Evolutionary conservation across 2,113 vertebrate species (phyloP), one percentile per base, ranked within the genome.

Genomic region (Tachuris rubrigastra): DNA sequence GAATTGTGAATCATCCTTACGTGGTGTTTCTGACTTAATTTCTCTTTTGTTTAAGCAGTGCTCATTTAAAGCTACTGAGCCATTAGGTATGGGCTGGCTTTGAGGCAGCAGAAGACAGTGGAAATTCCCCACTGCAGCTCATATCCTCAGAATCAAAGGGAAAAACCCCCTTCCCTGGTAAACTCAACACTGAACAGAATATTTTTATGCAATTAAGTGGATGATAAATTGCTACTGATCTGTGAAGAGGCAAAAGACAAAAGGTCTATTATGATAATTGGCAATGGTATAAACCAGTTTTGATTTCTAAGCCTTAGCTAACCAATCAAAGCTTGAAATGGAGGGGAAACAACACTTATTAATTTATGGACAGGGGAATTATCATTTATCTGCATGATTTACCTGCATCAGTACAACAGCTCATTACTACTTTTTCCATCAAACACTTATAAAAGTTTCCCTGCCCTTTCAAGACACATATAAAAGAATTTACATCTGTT

Each of bases 151-250:
- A 68, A 93, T 95, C 79, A 74, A 88, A 93, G 78, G 46, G 8
- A 88, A 84, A 65, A 67, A 37, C 35, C 33, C 90, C 20, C 68
- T 74, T 39, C 21, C 80, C 30, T 46, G 23, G 8, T 50, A 74
- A 86, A 79, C 49, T 56, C 52, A 15, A 35, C 19, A 60, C 65
- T 25, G 35, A 93, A 50, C 47, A 63, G 59, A 41, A 25, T 41
- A 80, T 53, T 79, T 19, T 33, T 9, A 52, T 39, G 65, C 20
- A 65, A 67, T 97, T 92, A 92, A 94, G 37, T 5, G 49, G 53
- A 85, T 92, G 91, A 91, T 89, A 66, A 93, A 95, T 95, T 78
- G 53, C 73, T 89, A 24, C 84, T 69, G 80, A 78, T 73, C 23
- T 58, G 65, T 72, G 66, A 81, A 84, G 72, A 87, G 46, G 85